These are phyloP conservation scores for Gymnoscopelus braueri DNA, from an alignment of 2,797 vertebrate species.

Conservation along the genomic window DNA sequence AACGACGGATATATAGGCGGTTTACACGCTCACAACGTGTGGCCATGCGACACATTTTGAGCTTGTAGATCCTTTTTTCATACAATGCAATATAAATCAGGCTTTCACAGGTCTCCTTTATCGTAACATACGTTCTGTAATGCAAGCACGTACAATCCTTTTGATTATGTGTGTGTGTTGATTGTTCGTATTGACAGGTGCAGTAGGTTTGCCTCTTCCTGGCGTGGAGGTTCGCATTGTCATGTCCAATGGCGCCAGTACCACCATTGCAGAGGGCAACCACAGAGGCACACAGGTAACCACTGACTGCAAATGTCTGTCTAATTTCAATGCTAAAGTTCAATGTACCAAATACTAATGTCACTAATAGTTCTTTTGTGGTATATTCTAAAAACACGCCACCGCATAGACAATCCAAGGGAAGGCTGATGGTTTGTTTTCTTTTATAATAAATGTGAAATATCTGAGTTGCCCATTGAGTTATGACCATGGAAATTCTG, in stretches of 20 bases:
- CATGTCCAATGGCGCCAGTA: conserved; percentile 75
- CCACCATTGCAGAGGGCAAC: conserved; percentile 83
- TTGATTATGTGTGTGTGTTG: conserved; percentile 24
- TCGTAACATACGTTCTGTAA: no score
- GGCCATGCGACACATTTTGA: no score
- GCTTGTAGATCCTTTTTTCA: no score
- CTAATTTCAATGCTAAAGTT: background rate
- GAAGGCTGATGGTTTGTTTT: background rate
- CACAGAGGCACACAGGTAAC: conserved; percentile 83
- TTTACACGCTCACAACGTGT: no score
- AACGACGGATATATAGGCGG: no score
- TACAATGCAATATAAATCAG: no score
- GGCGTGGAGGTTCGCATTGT: conserved; percentile 87
- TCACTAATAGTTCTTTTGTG: background rate
- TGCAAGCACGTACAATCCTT: no score
- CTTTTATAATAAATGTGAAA: background rate
- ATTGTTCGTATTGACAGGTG: conserved; percentile 76
- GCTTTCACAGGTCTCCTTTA: no score
- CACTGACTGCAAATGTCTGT: background rate
- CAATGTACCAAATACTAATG: background rate
- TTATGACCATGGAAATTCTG: no score
- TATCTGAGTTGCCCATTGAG: background rate
- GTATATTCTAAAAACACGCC: background rate
- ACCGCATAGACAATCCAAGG: background rate
- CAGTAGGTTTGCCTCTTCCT: conserved; percentile 91